Conservation (phyloP, 35 echinoderm and acorn worm genomes). For the Holothuria glaberrima region DNA sequence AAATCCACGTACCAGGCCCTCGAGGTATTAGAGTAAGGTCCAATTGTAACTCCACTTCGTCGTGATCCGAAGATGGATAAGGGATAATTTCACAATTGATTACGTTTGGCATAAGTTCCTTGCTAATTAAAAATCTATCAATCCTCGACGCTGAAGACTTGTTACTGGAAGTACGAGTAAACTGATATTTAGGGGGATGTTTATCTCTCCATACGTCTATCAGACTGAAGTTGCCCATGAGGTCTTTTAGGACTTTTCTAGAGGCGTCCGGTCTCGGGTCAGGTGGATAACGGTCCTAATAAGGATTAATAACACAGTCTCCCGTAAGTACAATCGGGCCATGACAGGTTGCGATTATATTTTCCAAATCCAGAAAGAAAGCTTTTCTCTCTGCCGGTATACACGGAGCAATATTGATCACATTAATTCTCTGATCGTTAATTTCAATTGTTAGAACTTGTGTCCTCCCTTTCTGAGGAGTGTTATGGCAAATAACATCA, state of each 20-base stretch:
- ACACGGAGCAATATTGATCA: slow-evolving; percentile 11
- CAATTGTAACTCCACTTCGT: not conserved
- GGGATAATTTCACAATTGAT: not conserved
- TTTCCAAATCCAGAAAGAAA: not conserved
- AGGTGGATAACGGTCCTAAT: not conserved
- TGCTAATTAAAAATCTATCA: not conserved
- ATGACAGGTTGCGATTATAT: not conserved
- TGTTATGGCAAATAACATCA: not conserved
- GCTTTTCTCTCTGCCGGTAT: no score
- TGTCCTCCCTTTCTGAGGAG: not conserved
- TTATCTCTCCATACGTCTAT: slow-evolving; percentile 7
- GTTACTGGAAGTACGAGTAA: not conserved
- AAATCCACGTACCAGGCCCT: slow-evolving; percentile 32
- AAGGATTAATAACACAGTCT: not conserved
- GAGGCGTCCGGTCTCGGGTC: not conserved
- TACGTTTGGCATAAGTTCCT: not conserved
- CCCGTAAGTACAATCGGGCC: not conserved
- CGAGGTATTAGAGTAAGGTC: not conserved
- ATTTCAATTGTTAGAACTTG: not conserved
- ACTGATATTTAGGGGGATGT: not conserved
- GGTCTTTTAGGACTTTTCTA: not conserved
- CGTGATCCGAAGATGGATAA: not conserved
- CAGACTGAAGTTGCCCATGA: not conserved
- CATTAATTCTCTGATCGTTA: not conserved
- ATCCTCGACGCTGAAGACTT: not conserved